phyloP scores from a whole-genome alignment of 2,888 invertebrate genomes.

The Toxonevra muliebris region DNA sequence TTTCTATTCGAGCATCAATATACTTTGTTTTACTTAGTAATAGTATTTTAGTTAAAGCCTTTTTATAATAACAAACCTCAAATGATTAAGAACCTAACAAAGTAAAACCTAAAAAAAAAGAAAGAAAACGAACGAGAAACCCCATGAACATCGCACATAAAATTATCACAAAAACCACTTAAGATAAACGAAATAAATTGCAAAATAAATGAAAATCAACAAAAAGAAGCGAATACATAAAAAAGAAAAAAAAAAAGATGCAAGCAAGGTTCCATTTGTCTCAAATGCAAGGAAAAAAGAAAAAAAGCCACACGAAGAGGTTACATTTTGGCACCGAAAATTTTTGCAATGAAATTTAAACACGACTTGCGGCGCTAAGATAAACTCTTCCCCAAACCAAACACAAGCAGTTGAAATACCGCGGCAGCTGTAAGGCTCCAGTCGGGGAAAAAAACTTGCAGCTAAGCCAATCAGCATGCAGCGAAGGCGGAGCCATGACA shows the following conservation, averaged over 20 bases:
- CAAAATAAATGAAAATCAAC: constrained; percentile 36
- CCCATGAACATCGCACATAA: constrained; percentile 27
- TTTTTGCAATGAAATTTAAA: constrained; percentile 25
- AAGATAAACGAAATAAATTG: constrained; percentile 46
- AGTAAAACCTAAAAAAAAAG: constrained; percentile 24
- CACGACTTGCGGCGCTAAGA: constrained; percentile 25
- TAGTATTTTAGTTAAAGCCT: constrained; percentile 12
- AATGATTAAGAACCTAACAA: constrained; percentile 23
- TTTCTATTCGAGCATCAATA: no score
- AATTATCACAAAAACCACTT: constrained; percentile 40
- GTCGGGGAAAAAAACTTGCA: constrained; percentile 29
- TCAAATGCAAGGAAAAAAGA: no score
- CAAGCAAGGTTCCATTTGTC: background rate
- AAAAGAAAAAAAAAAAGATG: constrained; percentile 4
- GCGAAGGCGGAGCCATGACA: constrained; percentile 58
- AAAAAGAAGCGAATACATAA: constrained; percentile 3
- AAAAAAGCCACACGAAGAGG: no score
- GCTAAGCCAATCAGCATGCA: constrained; percentile 58
- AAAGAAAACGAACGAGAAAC: constrained; percentile 25
- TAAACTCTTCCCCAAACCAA: constrained; percentile 35
- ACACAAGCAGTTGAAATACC: background rate
- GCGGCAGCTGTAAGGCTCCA: background rate
- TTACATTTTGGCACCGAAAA: constrained; percentile 1
- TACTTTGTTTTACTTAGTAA: no score
- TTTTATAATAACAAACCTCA: constrained; percentile 26